Conservation (phyloP, 2,888 invertebrate genomes). For the Sphinx pinastri region DNA sequence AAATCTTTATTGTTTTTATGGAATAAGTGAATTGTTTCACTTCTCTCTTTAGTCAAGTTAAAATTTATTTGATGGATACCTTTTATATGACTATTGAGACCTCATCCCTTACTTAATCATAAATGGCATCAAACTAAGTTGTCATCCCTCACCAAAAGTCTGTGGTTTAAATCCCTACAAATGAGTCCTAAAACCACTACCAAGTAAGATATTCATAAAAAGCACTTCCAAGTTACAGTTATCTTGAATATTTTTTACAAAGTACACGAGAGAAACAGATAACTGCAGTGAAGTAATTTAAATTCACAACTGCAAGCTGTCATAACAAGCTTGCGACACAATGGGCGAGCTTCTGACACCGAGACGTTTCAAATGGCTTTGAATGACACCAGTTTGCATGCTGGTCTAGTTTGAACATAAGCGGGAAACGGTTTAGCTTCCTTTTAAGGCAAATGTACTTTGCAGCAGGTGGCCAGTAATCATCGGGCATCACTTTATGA, state of each 20-base stretch:
- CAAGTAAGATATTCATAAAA: no score
- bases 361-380: conserved; percentile 4
- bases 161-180: no score
- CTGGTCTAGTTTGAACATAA: neutral
- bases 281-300: neutral
- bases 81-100: no score
- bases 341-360: conserved; percentile 5
- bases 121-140: no score
- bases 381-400: conserved; percentile 4
- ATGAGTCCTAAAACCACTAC: no score
- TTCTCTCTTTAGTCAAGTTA: no score
- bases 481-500: no score
- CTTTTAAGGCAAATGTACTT: neutral
- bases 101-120: no score
- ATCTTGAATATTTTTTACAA: neutral
- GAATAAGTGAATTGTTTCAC: no score
- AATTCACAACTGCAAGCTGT: conserved; percentile 23
- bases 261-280: neutral
- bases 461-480: neutral
- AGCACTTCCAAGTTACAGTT: neutral
- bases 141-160: no score
- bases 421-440: neutral
- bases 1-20: no score
- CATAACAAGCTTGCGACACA: conserved; percentile 13
- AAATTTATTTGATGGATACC: no score